Evolutionary conservation across 2,888 invertebrate species (phyloP).

Genomic region (Tiphia femorata): DNA sequence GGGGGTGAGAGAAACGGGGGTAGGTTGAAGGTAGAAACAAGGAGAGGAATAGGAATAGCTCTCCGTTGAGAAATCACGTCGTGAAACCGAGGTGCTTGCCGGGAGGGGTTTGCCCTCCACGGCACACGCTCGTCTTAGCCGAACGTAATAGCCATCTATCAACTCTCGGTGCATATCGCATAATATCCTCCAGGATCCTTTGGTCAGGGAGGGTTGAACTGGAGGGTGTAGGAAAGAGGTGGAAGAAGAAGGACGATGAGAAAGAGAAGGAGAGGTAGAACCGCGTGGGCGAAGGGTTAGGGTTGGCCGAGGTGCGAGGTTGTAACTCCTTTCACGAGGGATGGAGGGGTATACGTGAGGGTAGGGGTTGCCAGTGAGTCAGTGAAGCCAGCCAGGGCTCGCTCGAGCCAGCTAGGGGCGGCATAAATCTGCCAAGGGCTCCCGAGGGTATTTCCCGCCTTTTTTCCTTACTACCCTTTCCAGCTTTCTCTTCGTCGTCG

Average conservation of each 20-base stretch:
- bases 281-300: slow-evolving; percentile 13
- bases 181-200: slow-evolving; percentile 56
- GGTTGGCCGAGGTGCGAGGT: slow-evolving; percentile 30
- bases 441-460: slow-evolving; percentile 55
- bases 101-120: not conserved
- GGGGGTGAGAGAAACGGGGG: too few species aligned
- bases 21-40: not conserved
- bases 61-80: slow-evolving; percentile 32
- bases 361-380: slow-evolving; percentile 36
- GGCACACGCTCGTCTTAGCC: slow-evolving; percentile 50
- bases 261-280: slow-evolving; percentile 20
- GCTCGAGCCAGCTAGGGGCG: slow-evolving; percentile 40
- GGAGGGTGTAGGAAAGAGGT: slow-evolving; percentile 13
- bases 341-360: slow-evolving; percentile 39
- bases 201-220: slow-evolving; percentile 15
- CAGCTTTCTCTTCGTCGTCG: slow-evolving; percentile 45
- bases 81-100: slow-evolving; percentile 8
- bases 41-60: not conserved
- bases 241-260: slow-evolving; percentile 18
- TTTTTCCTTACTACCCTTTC: slow-evolving; percentile 43
- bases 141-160: slow-evolving; percentile 64
- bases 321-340: slow-evolving; percentile 26
- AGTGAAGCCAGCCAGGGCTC: slow-evolving; percentile 38
- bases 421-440: slow-evolving; percentile 67
- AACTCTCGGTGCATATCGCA: slow-evolving; percentile 60